phyloP scores from a whole-genome alignment of 2,888 invertebrate species.

The Epiblema foenella region DNA sequence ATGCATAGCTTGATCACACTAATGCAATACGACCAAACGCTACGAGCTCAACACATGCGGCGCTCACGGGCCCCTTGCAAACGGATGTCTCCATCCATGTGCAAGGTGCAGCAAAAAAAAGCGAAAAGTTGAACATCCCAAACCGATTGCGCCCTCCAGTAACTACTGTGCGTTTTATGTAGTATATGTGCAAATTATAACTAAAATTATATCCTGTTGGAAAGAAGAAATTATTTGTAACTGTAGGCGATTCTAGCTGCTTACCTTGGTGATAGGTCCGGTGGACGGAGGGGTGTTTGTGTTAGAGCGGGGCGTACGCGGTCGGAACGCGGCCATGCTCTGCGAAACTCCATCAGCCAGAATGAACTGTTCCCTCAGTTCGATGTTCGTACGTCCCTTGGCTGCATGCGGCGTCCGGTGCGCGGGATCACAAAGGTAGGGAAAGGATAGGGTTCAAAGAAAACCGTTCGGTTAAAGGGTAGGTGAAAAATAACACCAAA shows the following conservation, averaged over 20 bases:
- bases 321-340: conserved; percentile 99
- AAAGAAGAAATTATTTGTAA: conserved; percentile 57
- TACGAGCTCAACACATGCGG: conserved; percentile 83
- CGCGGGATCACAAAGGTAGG: conserved; percentile 70
- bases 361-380: conserved; percentile 99
- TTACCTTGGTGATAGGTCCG: conserved; percentile 99
- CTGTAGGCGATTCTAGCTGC: conserved; percentile 61
- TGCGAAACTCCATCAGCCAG: conserved; percentile 99
- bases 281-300: conserved; percentile 87
- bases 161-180: conserved; percentile 81
- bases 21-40: conserved; percentile 82
- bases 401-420: conserved; percentile 89
- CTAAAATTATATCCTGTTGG: conserved; percentile 73
- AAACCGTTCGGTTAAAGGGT: conserved; percentile 78
- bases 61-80: conserved; percentile 79
- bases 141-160: conserved; percentile 82
- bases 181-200: conserved; percentile 77
- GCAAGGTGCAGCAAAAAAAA: conserved; percentile 72
- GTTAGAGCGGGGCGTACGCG: conserved; percentile 95
- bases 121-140: conserved; percentile 73
- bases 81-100: conserved; percentile 77
- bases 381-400: conserved; percentile 99
- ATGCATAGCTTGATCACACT: conserved; percentile 82
- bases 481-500: conserved; percentile 73
- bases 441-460: conserved; percentile 64